Conservation (phyloP, 1,140 invertebrate species). For the Colletes gigas region DNA sequence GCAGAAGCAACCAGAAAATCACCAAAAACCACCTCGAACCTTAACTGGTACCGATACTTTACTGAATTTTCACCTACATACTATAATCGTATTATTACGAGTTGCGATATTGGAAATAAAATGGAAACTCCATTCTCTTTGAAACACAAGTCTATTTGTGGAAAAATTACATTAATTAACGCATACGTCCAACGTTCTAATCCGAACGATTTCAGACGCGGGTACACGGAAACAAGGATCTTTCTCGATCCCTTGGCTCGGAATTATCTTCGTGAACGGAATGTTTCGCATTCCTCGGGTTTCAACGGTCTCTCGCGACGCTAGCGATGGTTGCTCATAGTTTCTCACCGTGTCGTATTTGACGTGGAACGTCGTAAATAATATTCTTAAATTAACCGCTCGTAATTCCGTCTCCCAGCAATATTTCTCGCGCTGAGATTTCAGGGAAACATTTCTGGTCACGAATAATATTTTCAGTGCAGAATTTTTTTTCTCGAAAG, state of each 20-base stretch:
- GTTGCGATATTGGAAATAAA: no score
- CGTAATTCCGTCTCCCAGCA: not conserved
- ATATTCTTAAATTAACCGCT: constrained; percentile 31
- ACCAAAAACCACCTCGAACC: no score
- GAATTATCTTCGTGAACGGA: constrained; percentile 8
- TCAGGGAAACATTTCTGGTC: no score
- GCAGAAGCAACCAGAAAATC: no score
- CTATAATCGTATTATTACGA: no score
- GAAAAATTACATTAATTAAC: constrained; percentile 1
- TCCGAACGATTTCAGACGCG: not conserved
- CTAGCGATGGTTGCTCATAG: not conserved
- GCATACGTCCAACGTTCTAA: not conserved
- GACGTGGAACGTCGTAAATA: constrained; percentile 24
- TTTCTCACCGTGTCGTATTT: constrained; percentile 5
- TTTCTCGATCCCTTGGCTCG: not conserved
- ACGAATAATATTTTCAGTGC: no score
- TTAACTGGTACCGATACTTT: no score
- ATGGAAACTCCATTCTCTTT: no score
- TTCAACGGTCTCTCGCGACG: not conserved
- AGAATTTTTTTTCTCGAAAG: no score
- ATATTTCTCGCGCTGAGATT: not conserved
- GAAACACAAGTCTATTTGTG: no score
- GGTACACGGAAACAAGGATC: not conserved
- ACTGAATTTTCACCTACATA: no score
- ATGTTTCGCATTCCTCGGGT: constrained; percentile 8